phyloP scores from a whole-genome alignment of 2,113 vertebrate genomes.

The Poecilia latipinna region DNA sequence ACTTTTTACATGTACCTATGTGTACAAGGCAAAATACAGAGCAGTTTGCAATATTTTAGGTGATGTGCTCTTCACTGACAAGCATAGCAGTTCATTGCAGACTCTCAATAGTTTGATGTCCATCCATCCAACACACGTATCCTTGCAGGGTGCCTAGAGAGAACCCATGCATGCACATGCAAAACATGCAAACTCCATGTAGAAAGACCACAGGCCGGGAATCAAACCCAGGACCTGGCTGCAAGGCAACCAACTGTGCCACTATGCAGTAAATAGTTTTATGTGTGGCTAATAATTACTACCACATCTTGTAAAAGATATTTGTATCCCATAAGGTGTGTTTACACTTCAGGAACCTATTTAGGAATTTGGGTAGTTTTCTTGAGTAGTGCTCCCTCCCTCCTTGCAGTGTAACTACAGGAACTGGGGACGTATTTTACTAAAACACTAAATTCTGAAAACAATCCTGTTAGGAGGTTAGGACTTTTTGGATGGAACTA shows the following conservation, averaged over 20 bases:
- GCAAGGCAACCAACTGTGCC: no score
- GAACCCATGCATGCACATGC: no score
- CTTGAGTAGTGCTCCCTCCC: background rate
- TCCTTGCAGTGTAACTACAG: no score
- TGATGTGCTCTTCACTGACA: background rate
- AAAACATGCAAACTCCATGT: no score
- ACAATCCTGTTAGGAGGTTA: background rate
- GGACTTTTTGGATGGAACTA: background rate
- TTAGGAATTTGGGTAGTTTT: background rate
- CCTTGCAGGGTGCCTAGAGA: no score
- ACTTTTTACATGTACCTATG: conserved; percentile 26
- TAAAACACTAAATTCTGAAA: background rate
- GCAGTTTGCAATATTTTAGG: background rate
- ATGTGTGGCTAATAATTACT: background rate
- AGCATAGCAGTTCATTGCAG: background rate
- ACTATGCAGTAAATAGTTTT: no score
- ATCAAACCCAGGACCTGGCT: no score
- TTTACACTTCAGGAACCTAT: background rate
- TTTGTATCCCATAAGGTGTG: background rate
- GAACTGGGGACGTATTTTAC: background rate
- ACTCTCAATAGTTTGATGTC: background rate
- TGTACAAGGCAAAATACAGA: background rate
- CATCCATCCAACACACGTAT: no score
- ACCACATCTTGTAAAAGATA: no score
- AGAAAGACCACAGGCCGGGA: no score